phyloP scores from a whole-genome alignment of 35 echinoderm and acorn worm genomes.

The Heliocidaris erythrogramma region DNA sequence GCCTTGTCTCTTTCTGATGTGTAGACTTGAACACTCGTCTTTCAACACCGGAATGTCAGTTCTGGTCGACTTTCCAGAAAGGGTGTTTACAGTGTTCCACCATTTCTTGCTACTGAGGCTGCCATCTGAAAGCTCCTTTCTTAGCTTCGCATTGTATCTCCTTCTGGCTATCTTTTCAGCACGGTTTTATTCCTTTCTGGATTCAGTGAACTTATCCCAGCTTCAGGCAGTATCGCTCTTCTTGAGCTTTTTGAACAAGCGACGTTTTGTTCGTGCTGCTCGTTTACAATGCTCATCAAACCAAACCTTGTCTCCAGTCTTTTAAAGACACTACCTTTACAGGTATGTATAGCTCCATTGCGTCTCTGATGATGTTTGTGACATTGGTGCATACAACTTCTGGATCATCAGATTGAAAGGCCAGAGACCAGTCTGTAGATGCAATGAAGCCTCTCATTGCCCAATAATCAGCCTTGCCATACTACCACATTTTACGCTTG shows the following conservation, averaged over 20 bases:
- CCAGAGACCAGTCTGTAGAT: too few relatives aligned
- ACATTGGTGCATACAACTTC: conserved; percentile 29
- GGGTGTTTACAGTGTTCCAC: too few relatives aligned
- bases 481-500: too few relatives aligned
- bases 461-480: too few relatives aligned
- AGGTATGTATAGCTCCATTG: conserved; percentile 63
- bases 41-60: neutral
- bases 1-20: neutral
- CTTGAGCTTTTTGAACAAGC: neutral
- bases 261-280: neutral
- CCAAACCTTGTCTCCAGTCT: conserved; percentile 60
- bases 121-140: too few relatives aligned
- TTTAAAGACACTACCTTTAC: conserved; percentile 38
- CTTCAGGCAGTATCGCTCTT: neutral
- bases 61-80: too few relatives aligned
- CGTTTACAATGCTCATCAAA: conserved; percentile 55
- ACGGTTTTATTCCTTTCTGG: neutral
- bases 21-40: neutral
- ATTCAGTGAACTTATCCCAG: neutral
- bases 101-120: too few relatives aligned
- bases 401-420: conserved; percentile 5
- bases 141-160: too few relatives aligned
- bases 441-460: too few relatives aligned
- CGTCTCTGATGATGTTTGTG: conserved; percentile 48
- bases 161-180: too few relatives aligned